Evolutionary conservation across 2,113 vertebrate species (phyloP).

Genomic region (Leucosticte australis): DNA sequence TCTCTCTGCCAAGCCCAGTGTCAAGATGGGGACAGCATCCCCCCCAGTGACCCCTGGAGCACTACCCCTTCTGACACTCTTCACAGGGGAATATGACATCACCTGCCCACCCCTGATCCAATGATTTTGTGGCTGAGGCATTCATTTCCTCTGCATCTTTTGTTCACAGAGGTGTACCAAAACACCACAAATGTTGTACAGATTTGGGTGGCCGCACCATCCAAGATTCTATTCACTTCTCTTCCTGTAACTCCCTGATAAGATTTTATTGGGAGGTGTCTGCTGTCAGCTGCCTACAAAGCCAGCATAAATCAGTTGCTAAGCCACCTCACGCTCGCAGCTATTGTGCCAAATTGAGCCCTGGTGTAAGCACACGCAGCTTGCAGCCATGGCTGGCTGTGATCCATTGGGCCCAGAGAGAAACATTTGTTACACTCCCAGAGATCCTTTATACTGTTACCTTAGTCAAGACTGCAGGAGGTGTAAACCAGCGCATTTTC

Average conservation of each 20-base stretch:
- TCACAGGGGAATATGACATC: not conserved
- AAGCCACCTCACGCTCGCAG: not conserved
- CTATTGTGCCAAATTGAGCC: not conserved
- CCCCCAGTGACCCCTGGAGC: not conserved
- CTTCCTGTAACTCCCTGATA: not conserved
- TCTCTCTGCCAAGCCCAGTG: not conserved
- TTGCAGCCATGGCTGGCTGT: not conserved
- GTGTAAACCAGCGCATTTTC: conserved; percentile 9
- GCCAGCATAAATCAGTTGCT: not conserved
- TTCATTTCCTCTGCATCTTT: not conserved
- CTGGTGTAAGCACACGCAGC: not conserved
- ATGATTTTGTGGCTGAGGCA: not conserved
- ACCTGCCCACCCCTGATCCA: not conserved
- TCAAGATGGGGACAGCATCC: not conserved
- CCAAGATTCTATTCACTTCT: not conserved
- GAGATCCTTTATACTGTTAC: not conserved
- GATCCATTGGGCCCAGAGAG: not conserved
- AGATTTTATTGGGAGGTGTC: not conserved
- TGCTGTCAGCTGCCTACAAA: not conserved
- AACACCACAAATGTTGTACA: not conserved
- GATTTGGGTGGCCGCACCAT: not conserved
- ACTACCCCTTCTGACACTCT: not conserved
- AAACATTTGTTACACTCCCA: not conserved
- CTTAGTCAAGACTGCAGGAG: not conserved
- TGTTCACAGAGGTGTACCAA: not conserved